Evolutionary conservation across 1,140 invertebrate genomes (phyloP).

Genomic region (Panonychus citri): DNA sequence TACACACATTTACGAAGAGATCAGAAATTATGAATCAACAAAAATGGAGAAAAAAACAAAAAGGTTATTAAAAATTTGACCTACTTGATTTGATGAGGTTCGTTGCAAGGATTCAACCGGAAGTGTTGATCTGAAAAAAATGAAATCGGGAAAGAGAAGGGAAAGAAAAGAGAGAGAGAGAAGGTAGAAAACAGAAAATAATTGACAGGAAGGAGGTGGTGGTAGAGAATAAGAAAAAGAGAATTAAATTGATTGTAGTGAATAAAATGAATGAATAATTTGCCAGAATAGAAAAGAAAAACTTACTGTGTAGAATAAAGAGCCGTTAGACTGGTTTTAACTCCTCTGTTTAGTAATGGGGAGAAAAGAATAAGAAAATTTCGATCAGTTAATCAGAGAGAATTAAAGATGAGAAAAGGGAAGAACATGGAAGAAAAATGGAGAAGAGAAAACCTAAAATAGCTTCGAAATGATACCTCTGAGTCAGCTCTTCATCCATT

Average conservation of each 20-base stretch:
- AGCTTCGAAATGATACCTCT: constrained; percentile 16
- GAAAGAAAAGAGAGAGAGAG: neutral
- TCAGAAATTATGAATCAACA: no score
- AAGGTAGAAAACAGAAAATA: neutral
- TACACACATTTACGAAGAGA: no score
- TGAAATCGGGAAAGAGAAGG: neutral
- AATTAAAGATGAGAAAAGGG: neutral
- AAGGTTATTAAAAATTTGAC: neutral
- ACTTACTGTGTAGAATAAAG: constrained; percentile 10
- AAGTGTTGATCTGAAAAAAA: neutral
- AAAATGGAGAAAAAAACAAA: no score
- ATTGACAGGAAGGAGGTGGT: neutral
- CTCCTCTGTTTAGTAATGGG: constrained; percentile 3
- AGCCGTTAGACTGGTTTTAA: constrained; percentile 5
- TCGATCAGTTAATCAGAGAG: neutral
- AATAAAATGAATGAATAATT: neutral
- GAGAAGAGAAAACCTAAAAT: neutral
- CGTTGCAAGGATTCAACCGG: neutral
- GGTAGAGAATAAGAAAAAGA: neutral
- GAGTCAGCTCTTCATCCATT: constrained; percentile 24
- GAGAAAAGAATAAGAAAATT: neutral
- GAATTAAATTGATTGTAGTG: no score
- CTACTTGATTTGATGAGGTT: neutral
- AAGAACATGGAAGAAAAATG: neutral
- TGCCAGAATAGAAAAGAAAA: no score